These are phyloP conservation scores for Norana najaformis DNA, from an alignment of 2,888 invertebrate species.

Conservation along the genomic window DNA sequence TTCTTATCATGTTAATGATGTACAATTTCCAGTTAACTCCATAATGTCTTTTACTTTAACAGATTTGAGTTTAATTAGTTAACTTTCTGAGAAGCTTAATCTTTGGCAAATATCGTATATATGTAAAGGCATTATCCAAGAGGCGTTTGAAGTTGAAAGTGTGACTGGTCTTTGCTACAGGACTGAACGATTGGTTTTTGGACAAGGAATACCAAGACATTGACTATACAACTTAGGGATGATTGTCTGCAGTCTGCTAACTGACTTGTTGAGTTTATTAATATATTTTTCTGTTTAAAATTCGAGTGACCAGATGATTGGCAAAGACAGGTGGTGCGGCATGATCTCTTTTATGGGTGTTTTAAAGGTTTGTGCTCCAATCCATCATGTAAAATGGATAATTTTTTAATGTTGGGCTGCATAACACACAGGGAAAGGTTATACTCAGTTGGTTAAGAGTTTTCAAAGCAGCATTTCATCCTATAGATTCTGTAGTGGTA, in stretches of 20 bases:
- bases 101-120: not conserved
- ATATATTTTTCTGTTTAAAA: too few relatives aligned
- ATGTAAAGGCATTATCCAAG: too few relatives aligned
- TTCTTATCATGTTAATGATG: too few relatives aligned
- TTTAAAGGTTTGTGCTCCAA: not conserved
- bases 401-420: not conserved
- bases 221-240: too few relatives aligned
- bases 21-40: too few relatives aligned
- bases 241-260: not conserved
- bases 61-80: too few relatives aligned
- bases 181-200: not conserved
- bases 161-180: not conserved
- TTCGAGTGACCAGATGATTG: not conserved
- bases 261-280: not conserved
- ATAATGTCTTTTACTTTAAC: too few relatives aligned
- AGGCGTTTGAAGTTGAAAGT: too few relatives aligned
- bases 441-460: not conserved
- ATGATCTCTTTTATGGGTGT: not conserved
- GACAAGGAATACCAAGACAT: not conserved
- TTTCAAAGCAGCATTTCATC: not conserved
- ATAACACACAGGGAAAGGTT: too few relatives aligned
- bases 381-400: not conserved
- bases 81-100: not conserved
- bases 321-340: not conserved
- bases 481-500: not conserved